These are phyloP conservation scores for Peromyscus attwateri DNA, from an alignment of 2,797 vertebrate genomes.

Conservation along the genomic window DNA sequence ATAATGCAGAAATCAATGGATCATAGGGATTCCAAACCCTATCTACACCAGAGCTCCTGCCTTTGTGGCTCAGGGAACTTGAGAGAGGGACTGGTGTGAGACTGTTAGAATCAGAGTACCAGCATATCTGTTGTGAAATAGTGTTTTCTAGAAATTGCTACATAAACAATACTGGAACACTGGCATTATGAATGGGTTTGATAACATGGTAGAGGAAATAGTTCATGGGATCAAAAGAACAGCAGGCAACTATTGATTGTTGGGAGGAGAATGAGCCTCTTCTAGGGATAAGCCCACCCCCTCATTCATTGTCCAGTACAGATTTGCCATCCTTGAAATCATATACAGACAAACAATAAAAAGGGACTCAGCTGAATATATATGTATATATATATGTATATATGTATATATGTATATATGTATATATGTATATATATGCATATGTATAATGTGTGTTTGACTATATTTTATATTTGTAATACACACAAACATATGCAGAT, in stretches of 20 bases:
- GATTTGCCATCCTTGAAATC: neutral
- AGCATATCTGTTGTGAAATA: neutral
- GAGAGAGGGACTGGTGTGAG: too few species aligned
- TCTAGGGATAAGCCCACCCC: neutral
- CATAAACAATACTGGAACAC: neutral
- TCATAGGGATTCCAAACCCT: neutral
- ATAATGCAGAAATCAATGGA: neutral
- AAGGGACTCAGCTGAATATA: neutral
- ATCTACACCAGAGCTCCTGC: neutral
- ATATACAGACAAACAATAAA: neutral
- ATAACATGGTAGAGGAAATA: too few species aligned
- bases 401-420: too few species aligned
- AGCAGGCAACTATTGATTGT: neutral
- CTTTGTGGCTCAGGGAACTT: neutral
- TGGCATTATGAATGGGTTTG: neutral
- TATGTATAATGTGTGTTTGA: neutral
- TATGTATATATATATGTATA: too few species aligned
- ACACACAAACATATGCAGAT: neutral
- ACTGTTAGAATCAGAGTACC: neutral
- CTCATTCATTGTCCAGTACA: neutral
- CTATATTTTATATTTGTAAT: neutral
- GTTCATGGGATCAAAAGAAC: neutral
- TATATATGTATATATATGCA: too few species aligned
- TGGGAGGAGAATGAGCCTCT: neutral
- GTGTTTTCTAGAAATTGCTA: neutral